phyloP scores from a whole-genome alignment of 2,888 invertebrate genomes.

The Seira sanloemensis region DNA sequence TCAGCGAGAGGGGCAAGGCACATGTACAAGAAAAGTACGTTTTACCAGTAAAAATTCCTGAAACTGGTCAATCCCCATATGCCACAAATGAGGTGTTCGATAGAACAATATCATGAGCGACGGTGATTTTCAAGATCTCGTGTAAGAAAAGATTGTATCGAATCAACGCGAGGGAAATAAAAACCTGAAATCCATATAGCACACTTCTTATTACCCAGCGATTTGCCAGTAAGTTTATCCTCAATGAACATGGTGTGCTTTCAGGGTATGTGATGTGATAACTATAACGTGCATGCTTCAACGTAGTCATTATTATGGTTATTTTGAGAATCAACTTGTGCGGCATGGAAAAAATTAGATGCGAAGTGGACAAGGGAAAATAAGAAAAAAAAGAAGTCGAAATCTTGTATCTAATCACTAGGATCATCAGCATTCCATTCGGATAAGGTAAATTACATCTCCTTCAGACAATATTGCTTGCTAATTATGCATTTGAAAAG shows the following conservation, averaged over 20 bases:
- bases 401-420: constrained; percentile 10
- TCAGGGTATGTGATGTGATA: not conserved
- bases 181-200: constrained; percentile 43
- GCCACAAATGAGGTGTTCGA: constrained; percentile 48
- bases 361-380: constrained; percentile 45
- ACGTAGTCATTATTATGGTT: constrained; percentile 17
- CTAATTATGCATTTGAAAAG: constrained; percentile 61
- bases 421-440: constrained; percentile 62
- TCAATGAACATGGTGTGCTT: not conserved
- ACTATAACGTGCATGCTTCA: not conserved
- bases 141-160: constrained; percentile 25
- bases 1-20: not conserved
- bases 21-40: not conserved
- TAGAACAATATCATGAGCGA: constrained; percentile 24
- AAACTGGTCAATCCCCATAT: constrained; percentile 39
- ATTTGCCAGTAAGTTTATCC: constrained; percentile 5
- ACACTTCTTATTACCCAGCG: constrained; percentile 15
- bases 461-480: constrained; percentile 60
- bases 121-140: constrained; percentile 39
- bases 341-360: constrained; percentile 55
- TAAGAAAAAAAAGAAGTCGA: constrained; percentile 41
- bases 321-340: constrained; percentile 55
- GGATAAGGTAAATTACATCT: constrained; percentile 63
- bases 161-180: constrained; percentile 27
- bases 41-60: constrained; percentile 45